Conservation (phyloP, 2,888 invertebrate genomes). For the Nycteola revayana region DNA sequence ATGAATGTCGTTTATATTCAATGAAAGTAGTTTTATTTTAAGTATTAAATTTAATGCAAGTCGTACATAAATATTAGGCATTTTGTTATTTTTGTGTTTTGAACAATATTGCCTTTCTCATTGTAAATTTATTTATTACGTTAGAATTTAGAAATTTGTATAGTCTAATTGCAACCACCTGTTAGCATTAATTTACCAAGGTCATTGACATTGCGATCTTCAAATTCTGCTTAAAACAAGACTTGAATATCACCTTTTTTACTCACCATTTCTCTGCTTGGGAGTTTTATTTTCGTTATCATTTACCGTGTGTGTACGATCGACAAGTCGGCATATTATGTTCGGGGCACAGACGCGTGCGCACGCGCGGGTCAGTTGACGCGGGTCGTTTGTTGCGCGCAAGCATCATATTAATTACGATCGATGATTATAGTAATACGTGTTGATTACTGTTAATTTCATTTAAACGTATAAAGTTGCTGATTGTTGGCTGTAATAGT, state of each 20-base stretch:
- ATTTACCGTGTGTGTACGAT: slow-evolving; percentile 57
- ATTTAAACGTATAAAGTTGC: slow-evolving; percentile 5
- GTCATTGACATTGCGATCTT: slow-evolving; percentile 34
- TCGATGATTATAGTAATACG: slow-evolving; percentile 17
- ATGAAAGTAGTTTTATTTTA: too few relatives aligned
- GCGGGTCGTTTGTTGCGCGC: slow-evolving; percentile 59
- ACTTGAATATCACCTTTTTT: slow-evolving; percentile 33
- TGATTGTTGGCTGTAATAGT: neutral
- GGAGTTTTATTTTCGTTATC: slow-evolving; percentile 76
- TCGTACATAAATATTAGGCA: too few relatives aligned
- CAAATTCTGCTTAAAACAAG: slow-evolving; percentile 24
- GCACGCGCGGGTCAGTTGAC: slow-evolving; percentile 60
- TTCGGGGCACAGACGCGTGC: slow-evolving; percentile 47
- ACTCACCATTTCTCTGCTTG: slow-evolving; percentile 52
- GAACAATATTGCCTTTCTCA: too few relatives aligned
- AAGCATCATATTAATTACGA: slow-evolving; percentile 49
- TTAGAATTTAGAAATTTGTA: slow-evolving; percentile 7
- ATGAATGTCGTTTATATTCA: too few relatives aligned
- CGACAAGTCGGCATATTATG: slow-evolving; percentile 54
- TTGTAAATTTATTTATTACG: neutral
- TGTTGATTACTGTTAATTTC: slow-evolving; percentile 20
- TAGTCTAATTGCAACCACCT: slow-evolving; percentile 15
- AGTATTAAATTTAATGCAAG: too few relatives aligned
- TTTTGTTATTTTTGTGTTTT: too few relatives aligned
- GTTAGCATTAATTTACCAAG: slow-evolving; percentile 32